These are phyloP conservation scores for Phoxinus dragarum DNA, from an alignment of 2,797 vertebrate genomes.

Conservation along the genomic window DNA sequence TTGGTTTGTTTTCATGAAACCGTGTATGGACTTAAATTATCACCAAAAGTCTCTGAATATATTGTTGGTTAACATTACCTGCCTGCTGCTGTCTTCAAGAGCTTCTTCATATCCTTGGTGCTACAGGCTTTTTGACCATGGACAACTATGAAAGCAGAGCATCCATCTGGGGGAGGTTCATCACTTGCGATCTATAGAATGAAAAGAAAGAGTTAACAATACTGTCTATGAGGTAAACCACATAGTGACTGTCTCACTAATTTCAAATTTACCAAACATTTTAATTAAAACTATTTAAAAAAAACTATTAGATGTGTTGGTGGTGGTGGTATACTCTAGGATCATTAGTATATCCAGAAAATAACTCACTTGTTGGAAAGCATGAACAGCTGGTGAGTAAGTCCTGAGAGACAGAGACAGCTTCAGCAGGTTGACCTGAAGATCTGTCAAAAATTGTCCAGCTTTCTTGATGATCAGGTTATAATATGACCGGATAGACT, in stretches of 20 bases:
- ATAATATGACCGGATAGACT: conserved; percentile 91
- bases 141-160: conserved; percentile 89
- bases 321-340: not conserved
- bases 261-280: not conserved
- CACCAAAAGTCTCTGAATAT: conserved; percentile 25
- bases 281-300: not conserved
- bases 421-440: conserved; percentile 90
- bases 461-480: conserved; percentile 95
- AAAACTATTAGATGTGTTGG: not conserved
- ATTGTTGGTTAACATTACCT: conserved; percentile 77
- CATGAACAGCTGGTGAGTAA: conserved; percentile 90
- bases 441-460: conserved; percentile 91
- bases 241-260: not conserved
- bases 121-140: conserved; percentile 91
- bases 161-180: conserved; percentile 89
- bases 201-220: conserved; percentile 13
- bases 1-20: not conserved
- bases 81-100: conserved; percentile 88
- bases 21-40: conserved; percentile 5
- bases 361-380: conserved; percentile 90
- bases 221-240: not conserved
- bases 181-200: conserved; percentile 88
- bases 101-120: conserved; percentile 91
- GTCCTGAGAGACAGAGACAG: conserved; percentile 89
- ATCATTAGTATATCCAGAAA: not conserved